These are phyloP conservation scores for Drosophila nigrodunni DNA, from an alignment of 1,140 invertebrate genomes.

Conservation along the genomic window DNA sequence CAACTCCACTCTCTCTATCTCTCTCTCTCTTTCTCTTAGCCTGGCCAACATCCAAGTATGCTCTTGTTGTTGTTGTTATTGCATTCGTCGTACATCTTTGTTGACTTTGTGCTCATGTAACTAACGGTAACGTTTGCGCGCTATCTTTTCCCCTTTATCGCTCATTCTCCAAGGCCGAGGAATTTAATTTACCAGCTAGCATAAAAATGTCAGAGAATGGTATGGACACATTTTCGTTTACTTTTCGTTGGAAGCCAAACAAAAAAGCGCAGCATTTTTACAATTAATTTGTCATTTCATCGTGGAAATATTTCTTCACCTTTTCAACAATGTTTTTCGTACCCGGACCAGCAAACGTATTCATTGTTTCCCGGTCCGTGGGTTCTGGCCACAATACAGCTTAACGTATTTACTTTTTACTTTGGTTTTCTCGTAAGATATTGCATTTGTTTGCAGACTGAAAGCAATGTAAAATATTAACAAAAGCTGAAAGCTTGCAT, in stretches of 20 bases:
- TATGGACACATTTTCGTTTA: slow-evolving; percentile 44
- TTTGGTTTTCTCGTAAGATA: slow-evolving; percentile 17
- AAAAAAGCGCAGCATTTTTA: slow-evolving; percentile 45
- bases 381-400: slow-evolving; percentile 12
- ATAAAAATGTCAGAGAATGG: slow-evolving; percentile 29
- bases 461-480: slow-evolving; percentile 50
- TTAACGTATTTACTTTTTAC: slow-evolving; percentile 29
- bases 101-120: slow-evolving; percentile 70
- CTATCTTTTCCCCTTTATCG: slow-evolving; percentile 1
- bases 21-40: slow-evolving; percentile 17
- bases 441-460: slow-evolving; percentile 23
- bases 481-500: slow-evolving; percentile 52
- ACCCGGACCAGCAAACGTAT: background rate
- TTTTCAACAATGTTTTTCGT: background rate
- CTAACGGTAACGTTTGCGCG: slow-evolving; percentile 52
- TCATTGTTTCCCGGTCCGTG: background rate
- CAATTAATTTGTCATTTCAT: slow-evolving; percentile 70
- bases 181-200: slow-evolving; percentile 72
- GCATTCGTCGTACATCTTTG: slow-evolving; percentile 75
- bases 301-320: slow-evolving; percentile 42
- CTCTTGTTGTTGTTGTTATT: slow-evolving; percentile 44
- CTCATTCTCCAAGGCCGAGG: slow-evolving; percentile 24
- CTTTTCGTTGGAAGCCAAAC: slow-evolving; percentile 38
- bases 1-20: slow-evolving; percentile 12
- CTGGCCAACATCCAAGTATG: slow-evolving; percentile 24